Conservation (phyloP, 2,797 vertebrate species). For the Spea hammondii region DNA sequence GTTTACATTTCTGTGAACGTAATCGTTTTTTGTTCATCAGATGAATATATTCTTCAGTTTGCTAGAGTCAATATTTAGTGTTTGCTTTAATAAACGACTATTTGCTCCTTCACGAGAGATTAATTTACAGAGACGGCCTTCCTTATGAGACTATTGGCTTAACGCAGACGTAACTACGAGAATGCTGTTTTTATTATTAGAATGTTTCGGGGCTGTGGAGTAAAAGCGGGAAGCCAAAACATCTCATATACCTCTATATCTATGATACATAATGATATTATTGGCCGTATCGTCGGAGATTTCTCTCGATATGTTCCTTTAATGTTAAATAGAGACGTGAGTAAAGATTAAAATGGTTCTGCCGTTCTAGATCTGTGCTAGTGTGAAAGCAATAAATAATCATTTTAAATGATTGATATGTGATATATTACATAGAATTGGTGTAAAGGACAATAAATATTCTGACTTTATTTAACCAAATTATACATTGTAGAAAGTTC, state of each 20-base stretch:
- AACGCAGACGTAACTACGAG: not conserved
- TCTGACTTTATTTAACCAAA: too few species aligned
- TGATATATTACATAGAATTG: too few species aligned
- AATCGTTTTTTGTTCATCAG: not conserved
- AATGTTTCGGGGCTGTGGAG: not conserved
- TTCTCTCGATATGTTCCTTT: too few species aligned
- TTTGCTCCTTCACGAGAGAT: slow-evolving; percentile 6
- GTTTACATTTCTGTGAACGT: not conserved
- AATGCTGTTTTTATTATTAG: not conserved
- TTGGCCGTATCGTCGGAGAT: too few species aligned
- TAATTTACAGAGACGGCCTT: not conserved
- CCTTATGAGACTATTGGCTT: not conserved
- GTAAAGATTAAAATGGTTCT: too few species aligned
- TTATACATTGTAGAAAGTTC: too few species aligned
- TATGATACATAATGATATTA: not conserved
- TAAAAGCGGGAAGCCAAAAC: not conserved
- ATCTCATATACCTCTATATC: not conserved
- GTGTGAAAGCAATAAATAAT: too few species aligned
- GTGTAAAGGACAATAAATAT: too few species aligned
- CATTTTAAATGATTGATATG: too few species aligned
- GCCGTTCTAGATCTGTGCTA: too few species aligned
- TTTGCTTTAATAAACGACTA: slow-evolving; percentile 3
- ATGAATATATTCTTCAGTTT: slow-evolving; percentile 4
- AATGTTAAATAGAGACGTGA: too few species aligned
- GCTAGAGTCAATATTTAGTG: slow-evolving; percentile 18